A percentile compares a stretch with the other conserved stretches of the same genome.
Evolutionary conservation across 37 sponge, comb jelly and placozoan species (phyloP).

Genomic region (Cladorhizidae sp.): DNA sequence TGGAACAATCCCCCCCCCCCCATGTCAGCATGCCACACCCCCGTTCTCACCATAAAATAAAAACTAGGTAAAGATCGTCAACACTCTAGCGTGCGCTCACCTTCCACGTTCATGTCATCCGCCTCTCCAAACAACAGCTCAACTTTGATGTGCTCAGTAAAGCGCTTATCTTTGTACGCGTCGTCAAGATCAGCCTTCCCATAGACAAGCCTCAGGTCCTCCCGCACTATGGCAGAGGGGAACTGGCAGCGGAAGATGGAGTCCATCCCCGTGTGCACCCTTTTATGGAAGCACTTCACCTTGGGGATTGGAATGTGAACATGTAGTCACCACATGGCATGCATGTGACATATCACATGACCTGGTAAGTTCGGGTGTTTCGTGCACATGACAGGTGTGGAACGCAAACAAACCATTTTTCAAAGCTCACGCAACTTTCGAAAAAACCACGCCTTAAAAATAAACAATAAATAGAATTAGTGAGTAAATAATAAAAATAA

Average conservation of each 20-base stretch:
- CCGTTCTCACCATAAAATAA: background rate
- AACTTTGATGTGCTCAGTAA: conserved; percentile 69
- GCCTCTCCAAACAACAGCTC: conserved; percentile 72
- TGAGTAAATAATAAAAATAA: no score
- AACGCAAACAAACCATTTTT: no score
- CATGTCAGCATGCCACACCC: background rate
- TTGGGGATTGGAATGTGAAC: background rate
- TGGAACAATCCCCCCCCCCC: no score
- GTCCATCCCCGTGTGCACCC: conserved; percentile 68
- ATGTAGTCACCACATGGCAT: no score
- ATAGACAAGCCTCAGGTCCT: conserved; percentile 77
- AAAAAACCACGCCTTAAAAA: no score
- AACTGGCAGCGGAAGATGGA: conserved; percentile 92
- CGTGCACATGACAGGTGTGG: no score
- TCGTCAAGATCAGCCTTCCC: conserved; percentile 91
- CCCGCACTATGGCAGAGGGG: conserved; percentile 76
- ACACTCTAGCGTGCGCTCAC: background rate
- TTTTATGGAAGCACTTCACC: conserved; percentile 94
- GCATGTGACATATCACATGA: no score
- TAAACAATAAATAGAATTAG: no score
- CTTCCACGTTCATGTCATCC: background rate
- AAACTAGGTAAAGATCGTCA: background rate
- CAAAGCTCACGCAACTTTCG: no score
- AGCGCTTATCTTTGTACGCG: conserved; percentile 88
- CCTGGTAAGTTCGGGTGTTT: no score